Conservation (phyloP, 1,140 invertebrate genomes). For the Eubasilissa regina region DNA sequence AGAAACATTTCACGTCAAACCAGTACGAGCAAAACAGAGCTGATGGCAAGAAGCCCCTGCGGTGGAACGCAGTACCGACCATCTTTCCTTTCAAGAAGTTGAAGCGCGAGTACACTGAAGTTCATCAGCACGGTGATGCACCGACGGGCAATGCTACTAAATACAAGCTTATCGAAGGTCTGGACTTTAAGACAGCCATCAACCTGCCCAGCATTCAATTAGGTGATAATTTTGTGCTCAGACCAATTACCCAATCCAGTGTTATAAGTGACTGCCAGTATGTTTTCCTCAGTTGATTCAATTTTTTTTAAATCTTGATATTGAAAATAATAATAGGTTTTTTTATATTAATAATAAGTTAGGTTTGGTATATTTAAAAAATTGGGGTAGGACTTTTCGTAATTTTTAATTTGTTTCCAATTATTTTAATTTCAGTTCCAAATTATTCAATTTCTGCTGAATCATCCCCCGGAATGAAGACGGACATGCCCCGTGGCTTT, state of each 20-base stretch:
- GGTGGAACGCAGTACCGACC: conserved; percentile 37
- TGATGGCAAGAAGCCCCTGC: conserved; percentile 27
- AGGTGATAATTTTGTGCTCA: too few species aligned
- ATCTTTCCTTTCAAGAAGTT: conserved; percentile 31
- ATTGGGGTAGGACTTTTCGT: too few species aligned
- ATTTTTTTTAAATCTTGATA: too few species aligned
- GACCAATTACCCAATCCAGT: too few species aligned
- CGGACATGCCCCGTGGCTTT: neutral
- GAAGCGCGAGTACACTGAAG: conserved; percentile 1
- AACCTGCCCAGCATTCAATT: conserved; percentile 18
- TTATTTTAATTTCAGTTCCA: conserved; percentile 16
- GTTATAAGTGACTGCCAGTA: too few species aligned
- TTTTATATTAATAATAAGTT: too few species aligned
- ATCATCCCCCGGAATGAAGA: neutral
- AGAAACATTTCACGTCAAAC: conserved; percentile 29
- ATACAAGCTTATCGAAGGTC: neutral
- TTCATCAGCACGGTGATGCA: too few species aligned
- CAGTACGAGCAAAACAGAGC: conserved; percentile 32
- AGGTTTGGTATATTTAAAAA: too few species aligned
- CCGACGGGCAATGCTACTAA: neutral
- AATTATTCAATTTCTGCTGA: conserved; percentile 6
- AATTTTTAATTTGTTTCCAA: neutral
- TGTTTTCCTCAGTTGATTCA: too few species aligned
- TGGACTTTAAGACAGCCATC: conserved; percentile 4
- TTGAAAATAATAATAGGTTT: too few species aligned